Percentiles rank a stretch among this genome's conserved stretches.
phyloP scores from a whole-genome alignment of 2,113 vertebrate species.

The Gnathonemus longibarbis region DNA sequence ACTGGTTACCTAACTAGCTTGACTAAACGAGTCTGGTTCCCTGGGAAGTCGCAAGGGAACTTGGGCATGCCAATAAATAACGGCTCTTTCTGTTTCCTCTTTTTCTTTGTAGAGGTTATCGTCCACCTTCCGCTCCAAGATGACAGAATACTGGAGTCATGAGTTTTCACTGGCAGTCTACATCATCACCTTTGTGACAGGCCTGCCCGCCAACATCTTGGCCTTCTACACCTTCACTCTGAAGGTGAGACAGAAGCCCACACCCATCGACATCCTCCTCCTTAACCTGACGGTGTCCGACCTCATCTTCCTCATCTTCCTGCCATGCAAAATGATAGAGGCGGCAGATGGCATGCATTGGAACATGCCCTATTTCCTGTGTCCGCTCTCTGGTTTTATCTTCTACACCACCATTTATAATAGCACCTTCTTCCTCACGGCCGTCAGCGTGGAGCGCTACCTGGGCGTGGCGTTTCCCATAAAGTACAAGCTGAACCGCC shows the following conservation, averaged over 20 bases:
- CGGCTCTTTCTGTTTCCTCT: too few species aligned
- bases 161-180: conserved; percentile 49
- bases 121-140: not conserved
- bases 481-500: conserved; percentile 45
- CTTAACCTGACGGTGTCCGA: conserved; percentile 59
- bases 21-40: not conserved
- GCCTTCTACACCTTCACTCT: conserved; percentile 51
- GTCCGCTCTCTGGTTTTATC: conserved; percentile 51
- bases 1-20: not conserved
- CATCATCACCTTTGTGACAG: conserved; percentile 51
- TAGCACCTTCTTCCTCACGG: conserved; percentile 60
- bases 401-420: conserved; percentile 66
- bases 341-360: conserved; percentile 36
- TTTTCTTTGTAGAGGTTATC: not conserved
- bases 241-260: conserved; percentile 41
- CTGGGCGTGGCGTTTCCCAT: conserved; percentile 61
- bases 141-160: not conserved
- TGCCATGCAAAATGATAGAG: conserved; percentile 61
- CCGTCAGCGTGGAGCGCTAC: conserved; percentile 64
- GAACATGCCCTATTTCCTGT: conserved; percentile 42
- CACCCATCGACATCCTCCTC: conserved; percentile 55
- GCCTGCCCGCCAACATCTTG: conserved; percentile 60
- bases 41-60: not conserved
- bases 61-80: not conserved
- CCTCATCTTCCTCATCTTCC: conserved; percentile 60